Conservation (phyloP, 2,113 vertebrate genomes). For the Alligator mississippiensis region DNA sequence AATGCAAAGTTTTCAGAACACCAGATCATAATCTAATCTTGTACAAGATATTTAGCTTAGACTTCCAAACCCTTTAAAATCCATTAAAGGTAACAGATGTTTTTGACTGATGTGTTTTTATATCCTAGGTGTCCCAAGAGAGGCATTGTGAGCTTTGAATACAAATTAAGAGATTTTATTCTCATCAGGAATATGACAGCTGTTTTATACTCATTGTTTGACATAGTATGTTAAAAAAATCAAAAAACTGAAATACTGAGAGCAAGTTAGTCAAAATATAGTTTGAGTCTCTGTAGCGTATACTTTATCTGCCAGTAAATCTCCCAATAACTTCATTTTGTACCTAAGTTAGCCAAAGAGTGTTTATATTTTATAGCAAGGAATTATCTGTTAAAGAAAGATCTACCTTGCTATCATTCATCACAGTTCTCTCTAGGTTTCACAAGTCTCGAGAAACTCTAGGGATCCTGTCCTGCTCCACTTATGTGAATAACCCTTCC, state of each 20-base stretch:
- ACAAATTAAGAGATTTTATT: constrained; percentile 46
- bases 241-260: neutral
- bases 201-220: neutral
- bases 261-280: neutral
- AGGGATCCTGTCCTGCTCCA: neutral
- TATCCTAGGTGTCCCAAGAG: neutral
- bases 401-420: neutral
- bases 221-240: neutral
- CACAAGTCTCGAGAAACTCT: neutral
- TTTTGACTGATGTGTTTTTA: constrained; percentile 36
- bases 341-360: neutral
- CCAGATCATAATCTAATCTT: constrained; percentile 12
- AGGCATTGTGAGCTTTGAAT: constrained; percentile 19
- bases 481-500: neutral
- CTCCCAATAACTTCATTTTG: neutral
- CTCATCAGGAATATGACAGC: neutral
- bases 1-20: neutral
- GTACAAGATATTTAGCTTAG: neutral
- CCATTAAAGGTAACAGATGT: neutral
- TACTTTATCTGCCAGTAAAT: neutral
- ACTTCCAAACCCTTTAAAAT: constrained; percentile 13
- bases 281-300: neutral
- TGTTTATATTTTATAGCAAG: neutral
- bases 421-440: neutral
- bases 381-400: neutral